Percentiles rank a stretch among this genome's conserved stretches.
Conservation (phyloP, 2,797 vertebrate genomes). For the Dallia pectoralis region DNA sequence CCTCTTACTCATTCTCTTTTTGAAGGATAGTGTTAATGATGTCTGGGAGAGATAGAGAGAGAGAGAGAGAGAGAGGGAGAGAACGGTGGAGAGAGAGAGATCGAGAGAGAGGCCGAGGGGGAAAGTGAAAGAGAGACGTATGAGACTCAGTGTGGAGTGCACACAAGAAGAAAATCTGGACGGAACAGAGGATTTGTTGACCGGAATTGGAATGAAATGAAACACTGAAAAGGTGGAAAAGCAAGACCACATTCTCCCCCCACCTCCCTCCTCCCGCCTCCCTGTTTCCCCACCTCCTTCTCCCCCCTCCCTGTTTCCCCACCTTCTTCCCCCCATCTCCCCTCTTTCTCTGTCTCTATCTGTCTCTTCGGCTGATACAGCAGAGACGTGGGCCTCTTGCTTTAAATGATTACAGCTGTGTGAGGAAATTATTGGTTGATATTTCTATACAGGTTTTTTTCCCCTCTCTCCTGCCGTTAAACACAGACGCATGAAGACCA, state of each 20-base stretch:
- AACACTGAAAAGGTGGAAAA: constrained; percentile 20
- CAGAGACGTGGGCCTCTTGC: constrained; percentile 70
- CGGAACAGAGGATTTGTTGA: constrained; percentile 46
- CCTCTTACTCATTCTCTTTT: constrained; percentile 16
- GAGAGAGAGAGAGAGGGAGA: not conserved
- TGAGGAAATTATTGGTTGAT: constrained; percentile 75
- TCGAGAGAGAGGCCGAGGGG: constrained; percentile 30
- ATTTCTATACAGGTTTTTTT: constrained; percentile 51
- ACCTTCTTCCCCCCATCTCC: constrained; percentile 21
- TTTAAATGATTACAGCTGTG: constrained; percentile 78
- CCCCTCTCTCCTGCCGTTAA: constrained; percentile 47
- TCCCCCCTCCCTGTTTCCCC: constrained; percentile 24
- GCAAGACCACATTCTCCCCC: constrained; percentile 10
- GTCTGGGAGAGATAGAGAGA: constrained; percentile 32
- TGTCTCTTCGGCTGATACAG: constrained; percentile 52
- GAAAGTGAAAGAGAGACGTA: constrained; percentile 15
- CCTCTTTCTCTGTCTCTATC: constrained; percentile 26
- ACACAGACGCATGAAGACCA: constrained; percentile 46
- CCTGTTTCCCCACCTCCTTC: constrained; percentile 2
- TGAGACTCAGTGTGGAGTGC: constrained; percentile 12
- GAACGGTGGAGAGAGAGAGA: constrained; percentile 9
- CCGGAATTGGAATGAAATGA: constrained; percentile 37
- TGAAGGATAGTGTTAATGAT: constrained; percentile 55
- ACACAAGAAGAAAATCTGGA: not conserved
- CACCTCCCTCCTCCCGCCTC: not conserved